These are phyloP conservation scores for Argyresthia goedartella DNA, from an alignment of 2,888 invertebrate genomes.

Conservation along the genomic window DNA sequence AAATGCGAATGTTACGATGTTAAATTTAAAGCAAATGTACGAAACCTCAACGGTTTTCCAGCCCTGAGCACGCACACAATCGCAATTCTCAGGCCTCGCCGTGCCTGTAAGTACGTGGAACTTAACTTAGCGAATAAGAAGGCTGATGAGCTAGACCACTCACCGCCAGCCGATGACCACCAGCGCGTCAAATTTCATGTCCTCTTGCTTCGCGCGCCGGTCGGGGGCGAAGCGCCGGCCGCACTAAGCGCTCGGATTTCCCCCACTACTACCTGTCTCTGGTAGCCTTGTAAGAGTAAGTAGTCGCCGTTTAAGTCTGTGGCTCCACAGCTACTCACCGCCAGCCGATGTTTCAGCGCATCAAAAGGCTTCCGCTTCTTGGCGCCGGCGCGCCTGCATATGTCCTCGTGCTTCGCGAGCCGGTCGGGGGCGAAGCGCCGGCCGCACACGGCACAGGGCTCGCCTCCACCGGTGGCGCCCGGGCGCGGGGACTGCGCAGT, in stretches of 20 bases:
- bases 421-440: slow-evolving; percentile 87
- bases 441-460: slow-evolving; percentile 80
- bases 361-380: slow-evolving; percentile 95
- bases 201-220: not conserved
- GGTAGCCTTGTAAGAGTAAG: too few relatives aligned
- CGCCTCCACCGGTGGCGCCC: slow-evolving; percentile 22
- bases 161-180: slow-evolving; percentile 85
- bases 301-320: not conserved
- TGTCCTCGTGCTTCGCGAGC: slow-evolving; percentile 83
- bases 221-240: not conserved
- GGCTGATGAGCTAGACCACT: too few relatives aligned
- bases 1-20: too few relatives aligned
- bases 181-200: slow-evolving; percentile 82
- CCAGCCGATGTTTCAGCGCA: slow-evolving; percentile 88
- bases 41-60: too few relatives aligned
- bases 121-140: too few relatives aligned
- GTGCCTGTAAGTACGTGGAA: too few relatives aligned
- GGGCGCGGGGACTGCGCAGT: slow-evolving; percentile 10
- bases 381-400: slow-evolving; percentile 82
- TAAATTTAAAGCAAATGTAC: too few relatives aligned
- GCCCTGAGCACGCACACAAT: too few relatives aligned
- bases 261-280: not conserved
- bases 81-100: too few relatives aligned
- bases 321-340: slow-evolving; percentile 35
- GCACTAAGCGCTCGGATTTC: not conserved